Evolutionary conservation across 2,797 vertebrate species (phyloP).

Genomic region (Phoxinus dragarum): DNA sequence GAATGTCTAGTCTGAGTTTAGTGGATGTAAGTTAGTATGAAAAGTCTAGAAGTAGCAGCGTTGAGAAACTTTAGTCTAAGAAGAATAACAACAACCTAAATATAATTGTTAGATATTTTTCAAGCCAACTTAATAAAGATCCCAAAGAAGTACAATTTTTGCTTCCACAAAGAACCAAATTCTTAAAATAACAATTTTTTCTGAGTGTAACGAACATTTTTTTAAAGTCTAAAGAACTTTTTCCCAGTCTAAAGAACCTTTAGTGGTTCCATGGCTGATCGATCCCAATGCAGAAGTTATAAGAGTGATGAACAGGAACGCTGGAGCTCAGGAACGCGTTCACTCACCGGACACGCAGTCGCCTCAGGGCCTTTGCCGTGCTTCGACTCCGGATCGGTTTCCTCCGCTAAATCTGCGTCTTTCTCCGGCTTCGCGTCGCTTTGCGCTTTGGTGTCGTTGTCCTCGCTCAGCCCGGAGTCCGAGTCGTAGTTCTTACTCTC

Average conservation of each 20-base stretch:
- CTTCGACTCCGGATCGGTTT: constrained; percentile 82
- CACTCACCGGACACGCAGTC: constrained; percentile 89
- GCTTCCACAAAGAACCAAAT: neutral
- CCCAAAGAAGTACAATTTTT: neutral
- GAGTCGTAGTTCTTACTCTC: constrained; percentile 88
- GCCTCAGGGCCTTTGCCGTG: constrained; percentile 81
- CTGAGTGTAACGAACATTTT: neutral
- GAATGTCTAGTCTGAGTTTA: no score
- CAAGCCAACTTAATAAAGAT: neutral
- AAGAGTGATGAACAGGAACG: neutral
- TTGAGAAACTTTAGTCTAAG: no score
- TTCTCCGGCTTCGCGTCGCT: constrained; percentile 72
- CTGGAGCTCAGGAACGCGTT: neutral
- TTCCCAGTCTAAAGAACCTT: neutral
- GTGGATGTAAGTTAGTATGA: no score
- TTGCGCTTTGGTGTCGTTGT: constrained; percentile 80
- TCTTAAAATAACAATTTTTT: neutral
- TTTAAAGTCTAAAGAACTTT: neutral
- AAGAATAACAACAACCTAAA: no score
- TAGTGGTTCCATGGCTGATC: neutral
- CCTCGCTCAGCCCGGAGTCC: constrained; percentile 92
- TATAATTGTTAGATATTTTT: neutral
- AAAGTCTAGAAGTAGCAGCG: no score
- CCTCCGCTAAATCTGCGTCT: constrained; percentile 72
- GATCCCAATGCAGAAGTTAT: neutral